These are phyloP conservation scores for Meloidogyne hapla DNA, from an alignment of 1,140 invertebrate genomes.

Conservation along the genomic window DNA sequence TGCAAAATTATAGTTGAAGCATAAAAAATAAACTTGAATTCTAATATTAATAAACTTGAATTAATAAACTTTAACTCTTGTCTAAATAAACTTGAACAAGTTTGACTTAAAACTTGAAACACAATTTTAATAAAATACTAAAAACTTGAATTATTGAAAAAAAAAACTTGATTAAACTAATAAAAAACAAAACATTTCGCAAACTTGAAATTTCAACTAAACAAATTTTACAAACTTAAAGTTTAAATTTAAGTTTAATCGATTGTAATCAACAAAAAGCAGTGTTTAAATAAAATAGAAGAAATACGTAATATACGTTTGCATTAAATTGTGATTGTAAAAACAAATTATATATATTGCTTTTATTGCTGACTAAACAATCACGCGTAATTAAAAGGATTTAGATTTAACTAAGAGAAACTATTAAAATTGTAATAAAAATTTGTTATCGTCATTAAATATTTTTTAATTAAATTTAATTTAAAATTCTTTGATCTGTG, in stretches of 20 bases:
- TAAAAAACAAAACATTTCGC: no score
- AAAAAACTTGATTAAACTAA: no score
- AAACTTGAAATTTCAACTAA: no score
- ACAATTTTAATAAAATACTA: no score
- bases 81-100: not conserved
- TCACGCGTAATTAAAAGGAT: not conserved
- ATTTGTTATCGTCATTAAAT: not conserved
- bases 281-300: not conserved
- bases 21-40: not conserved
- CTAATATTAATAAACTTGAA: not conserved
- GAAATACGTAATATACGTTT: not conserved
- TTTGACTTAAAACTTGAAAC: not conserved
- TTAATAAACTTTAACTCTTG: no score
- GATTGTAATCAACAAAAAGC: not conserved
- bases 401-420: not conserved
- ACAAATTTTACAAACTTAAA: no score
- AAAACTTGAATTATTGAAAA: no score
- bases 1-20: not conserved
- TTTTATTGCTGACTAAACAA: conserved; percentile 1
- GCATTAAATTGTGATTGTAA: not conserved
- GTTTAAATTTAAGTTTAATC: not conserved
- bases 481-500: not conserved
- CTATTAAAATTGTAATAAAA: no score
- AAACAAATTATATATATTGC: not conserved
- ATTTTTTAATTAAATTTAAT: not conserved